Conservation (phyloP, 2,113 vertebrate genomes). For the Cyphomyrus discorhynchus region DNA sequence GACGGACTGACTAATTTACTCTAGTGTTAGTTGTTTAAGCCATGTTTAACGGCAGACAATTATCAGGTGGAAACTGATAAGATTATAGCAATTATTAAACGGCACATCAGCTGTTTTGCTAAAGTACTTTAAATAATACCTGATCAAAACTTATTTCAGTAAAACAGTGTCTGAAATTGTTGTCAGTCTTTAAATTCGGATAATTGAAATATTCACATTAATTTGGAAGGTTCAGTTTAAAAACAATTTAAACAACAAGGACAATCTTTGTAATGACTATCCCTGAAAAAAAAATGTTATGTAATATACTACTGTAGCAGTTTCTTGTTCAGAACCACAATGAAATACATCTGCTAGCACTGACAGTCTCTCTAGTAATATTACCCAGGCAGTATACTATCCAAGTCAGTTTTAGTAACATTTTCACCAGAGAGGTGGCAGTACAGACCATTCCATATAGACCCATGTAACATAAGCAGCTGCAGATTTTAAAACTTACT, state of each 20-base stretch:
- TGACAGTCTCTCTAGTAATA: not conserved
- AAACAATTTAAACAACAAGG: not conserved
- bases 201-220: not conserved
- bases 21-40: constrained; percentile 41
- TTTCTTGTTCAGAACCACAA: not conserved
- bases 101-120: not conserved
- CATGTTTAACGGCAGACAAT: constrained; percentile 39
- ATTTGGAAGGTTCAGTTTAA: not conserved
- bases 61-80: constrained; percentile 27
- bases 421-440: constrained; percentile 83
- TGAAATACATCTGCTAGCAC: not conserved
- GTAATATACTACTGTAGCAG: not conserved
- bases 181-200: not conserved
- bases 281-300: not conserved
- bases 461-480: not conserved
- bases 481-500: not conserved
- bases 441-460: constrained; percentile 65
- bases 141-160: not conserved
- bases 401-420: constrained; percentile 39
- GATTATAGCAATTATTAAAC: not conserved
- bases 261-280: not conserved
- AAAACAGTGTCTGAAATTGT: not conserved
- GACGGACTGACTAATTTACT: constrained; percentile 50
- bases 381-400: not conserved
- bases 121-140: not conserved